Percentiles rank a stretch among this genome's conserved stretches.
Evolutionary conservation across 2,113 vertebrate species (phyloP).

Genomic region (cat (Felis catus)): DNA sequence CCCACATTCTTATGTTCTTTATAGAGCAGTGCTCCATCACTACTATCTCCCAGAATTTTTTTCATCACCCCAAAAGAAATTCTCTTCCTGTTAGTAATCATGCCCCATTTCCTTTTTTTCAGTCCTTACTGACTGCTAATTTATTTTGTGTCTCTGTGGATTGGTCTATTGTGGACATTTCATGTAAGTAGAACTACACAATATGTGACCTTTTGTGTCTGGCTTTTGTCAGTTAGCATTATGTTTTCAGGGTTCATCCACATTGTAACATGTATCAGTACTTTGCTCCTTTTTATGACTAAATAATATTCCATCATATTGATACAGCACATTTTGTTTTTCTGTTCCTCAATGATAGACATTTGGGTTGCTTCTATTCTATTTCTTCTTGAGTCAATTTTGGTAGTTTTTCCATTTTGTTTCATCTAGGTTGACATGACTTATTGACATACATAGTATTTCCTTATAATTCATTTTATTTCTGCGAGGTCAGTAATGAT

Average conservation of each 20-base stretch:
- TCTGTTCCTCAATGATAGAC: not conserved
- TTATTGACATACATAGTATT: not conserved
- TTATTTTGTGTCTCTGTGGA: not conserved
- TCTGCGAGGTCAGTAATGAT: not conserved
- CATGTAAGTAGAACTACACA: not conserved
- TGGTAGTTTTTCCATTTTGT: not conserved
- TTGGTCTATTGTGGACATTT: not conserved
- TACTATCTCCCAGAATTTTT: not conserved
- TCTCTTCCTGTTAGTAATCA: not conserved
- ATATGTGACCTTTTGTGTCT: not conserved
- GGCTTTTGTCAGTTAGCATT: not conserved
- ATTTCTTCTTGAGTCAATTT: not conserved
- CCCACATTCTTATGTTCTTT: not conserved
- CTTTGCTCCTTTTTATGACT: not conserved
- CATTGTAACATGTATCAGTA: not conserved
- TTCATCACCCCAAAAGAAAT: not conserved
- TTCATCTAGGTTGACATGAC: not conserved
- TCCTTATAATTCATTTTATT: not conserved
- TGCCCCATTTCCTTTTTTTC: not conserved
- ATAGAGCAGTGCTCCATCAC: not conserved
- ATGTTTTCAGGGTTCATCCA: not conserved
- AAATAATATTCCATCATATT: not conserved
- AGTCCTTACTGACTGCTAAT: not conserved
- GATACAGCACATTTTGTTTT: not conserved
- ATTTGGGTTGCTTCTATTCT: not conserved